Conservation (phyloP, 2,797 vertebrate genomes). For the Apodemus agrarius region DNA sequence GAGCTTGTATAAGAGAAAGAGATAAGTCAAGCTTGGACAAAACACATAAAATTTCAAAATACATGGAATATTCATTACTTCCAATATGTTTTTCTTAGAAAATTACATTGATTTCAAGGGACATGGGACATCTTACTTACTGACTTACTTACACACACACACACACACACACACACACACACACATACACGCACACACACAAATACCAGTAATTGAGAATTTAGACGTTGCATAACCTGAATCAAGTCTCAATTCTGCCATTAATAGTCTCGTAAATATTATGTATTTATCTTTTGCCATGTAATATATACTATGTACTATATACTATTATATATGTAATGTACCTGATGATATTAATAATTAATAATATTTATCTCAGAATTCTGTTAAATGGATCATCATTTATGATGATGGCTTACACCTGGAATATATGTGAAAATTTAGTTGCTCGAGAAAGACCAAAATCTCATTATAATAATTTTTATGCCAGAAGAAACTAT, state of each 20-base stretch:
- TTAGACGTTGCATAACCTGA: neutral
- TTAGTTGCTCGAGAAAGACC: slow-evolving; percentile 1
- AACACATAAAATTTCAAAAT: slow-evolving; percentile 60
- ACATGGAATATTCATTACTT: slow-evolving; percentile 52
- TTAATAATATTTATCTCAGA: neutral
- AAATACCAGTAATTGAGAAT: neutral
- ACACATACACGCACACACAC: neutral
- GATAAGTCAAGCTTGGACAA: slow-evolving; percentile 18
- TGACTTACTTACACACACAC: neutral
- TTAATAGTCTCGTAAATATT: neutral
- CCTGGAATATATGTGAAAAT: neutral
- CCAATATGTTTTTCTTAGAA: slow-evolving; percentile 4
- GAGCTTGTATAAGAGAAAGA: slow-evolving; percentile 44
- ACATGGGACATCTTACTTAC: neutral
- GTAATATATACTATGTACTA: too few species aligned
- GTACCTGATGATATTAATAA: neutral
- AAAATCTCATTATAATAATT: neutral
- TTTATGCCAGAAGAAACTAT: neutral
- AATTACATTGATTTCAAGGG: neutral
- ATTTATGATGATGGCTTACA: neutral
- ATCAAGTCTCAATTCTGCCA: neutral
- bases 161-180: neutral
- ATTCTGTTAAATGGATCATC: neutral
- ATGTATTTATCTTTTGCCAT: neutral
- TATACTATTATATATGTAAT: too few species aligned